phyloP scores from a whole-genome alignment of 1,140 invertebrate species.

The Lasioglossum baleicum region DNA sequence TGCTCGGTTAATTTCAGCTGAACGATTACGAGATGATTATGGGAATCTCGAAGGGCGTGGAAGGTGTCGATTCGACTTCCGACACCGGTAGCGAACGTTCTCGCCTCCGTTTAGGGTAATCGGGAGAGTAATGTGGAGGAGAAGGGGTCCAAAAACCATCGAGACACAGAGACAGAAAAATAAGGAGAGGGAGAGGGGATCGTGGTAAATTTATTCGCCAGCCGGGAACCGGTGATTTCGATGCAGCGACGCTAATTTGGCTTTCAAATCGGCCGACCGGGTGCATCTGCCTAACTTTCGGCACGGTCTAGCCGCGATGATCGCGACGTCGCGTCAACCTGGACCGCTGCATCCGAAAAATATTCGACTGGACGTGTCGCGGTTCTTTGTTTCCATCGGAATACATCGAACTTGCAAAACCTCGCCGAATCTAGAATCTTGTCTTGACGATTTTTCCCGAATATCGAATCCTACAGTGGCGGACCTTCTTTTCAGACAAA shows the following conservation, averaged over 20 bases:
- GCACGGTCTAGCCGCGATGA: constrained; percentile 38
- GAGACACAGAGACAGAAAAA: too few relatives aligned
- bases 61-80: too few relatives aligned
- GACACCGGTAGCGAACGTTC: too few relatives aligned
- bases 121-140: too few relatives aligned
- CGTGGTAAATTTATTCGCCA: constrained; percentile 57
- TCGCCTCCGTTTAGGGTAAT: not conserved
- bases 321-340: not conserved
- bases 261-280: constrained; percentile 62
- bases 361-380: constrained; percentile 28
- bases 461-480: not conserved
- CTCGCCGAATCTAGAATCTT: constrained; percentile 4
- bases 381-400: constrained; percentile 31
- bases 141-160: too few relatives aligned
- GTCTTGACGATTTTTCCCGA: not conserved
- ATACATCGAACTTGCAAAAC: constrained; percentile 39
- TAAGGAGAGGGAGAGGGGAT: not conserved
- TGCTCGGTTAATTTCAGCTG: too few relatives aligned
- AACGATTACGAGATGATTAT: too few relatives aligned
- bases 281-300: constrained; percentile 66
- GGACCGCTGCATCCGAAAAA: constrained; percentile 42
- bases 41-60: too few relatives aligned
- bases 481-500: too few relatives aligned
- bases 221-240: constrained; percentile 52
- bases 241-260: constrained; percentile 65